These are phyloP conservation scores for Tapirus terrestris DNA, from an alignment of 2,113 vertebrate species.

Conservation along the genomic window DNA sequence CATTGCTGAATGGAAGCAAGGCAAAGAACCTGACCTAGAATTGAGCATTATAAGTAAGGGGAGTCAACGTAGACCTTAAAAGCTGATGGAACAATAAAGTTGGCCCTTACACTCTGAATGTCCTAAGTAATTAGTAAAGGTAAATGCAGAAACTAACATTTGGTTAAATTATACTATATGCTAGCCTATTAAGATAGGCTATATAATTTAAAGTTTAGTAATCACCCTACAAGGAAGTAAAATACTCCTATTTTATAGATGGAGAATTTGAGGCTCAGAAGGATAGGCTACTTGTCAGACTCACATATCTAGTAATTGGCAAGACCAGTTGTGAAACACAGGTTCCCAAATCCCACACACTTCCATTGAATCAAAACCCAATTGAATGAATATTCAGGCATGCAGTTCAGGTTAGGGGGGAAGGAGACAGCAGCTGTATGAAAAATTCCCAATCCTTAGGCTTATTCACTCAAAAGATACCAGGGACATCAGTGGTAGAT, in stretches of 20 bases:
- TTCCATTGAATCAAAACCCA: not conserved
- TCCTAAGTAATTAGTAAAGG: not conserved
- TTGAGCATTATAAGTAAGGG: not conserved
- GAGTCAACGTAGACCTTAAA: not conserved
- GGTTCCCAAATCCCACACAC: not conserved
- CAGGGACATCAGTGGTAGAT: not conserved
- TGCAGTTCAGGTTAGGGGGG: not conserved
- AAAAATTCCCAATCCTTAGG: not conserved
- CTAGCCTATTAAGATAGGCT: not conserved
- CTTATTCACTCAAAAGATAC: not conserved
- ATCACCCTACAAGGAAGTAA: conserved; percentile 1
- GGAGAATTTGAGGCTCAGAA: not conserved
- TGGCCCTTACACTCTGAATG: not conserved
- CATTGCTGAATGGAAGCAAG: not conserved
- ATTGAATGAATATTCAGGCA: not conserved
- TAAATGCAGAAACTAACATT: not conserved
- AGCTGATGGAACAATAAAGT: not conserved
- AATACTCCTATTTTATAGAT: not conserved
- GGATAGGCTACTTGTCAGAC: not conserved
- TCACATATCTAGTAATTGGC: not conserved
- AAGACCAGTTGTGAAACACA: not conserved
- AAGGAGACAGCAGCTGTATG: not conserved
- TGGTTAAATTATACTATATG: not conserved
- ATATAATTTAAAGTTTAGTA: not conserved
- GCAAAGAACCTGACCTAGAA: not conserved